phyloP scores from a whole-genome alignment of 1,140 invertebrate genomes.

The Chrysoperla carnea region DNA sequence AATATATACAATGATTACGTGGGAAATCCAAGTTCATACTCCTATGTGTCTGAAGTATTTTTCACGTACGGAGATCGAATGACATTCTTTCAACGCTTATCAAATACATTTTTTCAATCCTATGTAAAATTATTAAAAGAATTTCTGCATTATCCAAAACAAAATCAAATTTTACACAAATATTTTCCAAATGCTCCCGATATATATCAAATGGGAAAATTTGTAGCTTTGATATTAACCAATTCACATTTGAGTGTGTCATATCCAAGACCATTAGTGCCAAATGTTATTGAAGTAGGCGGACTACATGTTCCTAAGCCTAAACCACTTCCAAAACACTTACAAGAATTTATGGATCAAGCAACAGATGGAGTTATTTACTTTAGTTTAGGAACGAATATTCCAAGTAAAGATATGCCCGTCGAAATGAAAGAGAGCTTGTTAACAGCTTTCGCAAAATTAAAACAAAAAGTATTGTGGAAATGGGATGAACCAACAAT shows the following conservation, averaged over 20 bases:
- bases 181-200: constrained; percentile 24
- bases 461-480: constrained; percentile 27
- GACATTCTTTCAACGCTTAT: constrained; percentile 12
- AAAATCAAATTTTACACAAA: constrained; percentile 12
- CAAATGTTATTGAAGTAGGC: constrained; percentile 8
- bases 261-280: constrained; percentile 10
- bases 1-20: constrained; percentile 20
- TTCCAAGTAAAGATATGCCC: constrained; percentile 3
- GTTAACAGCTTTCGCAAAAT: constrained; percentile 16
- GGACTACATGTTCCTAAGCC: constrained; percentile 3
- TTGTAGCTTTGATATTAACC: constrained; percentile 22
- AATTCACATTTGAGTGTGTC: constrained; percentile 12
- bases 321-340: constrained; percentile 21
- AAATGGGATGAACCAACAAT: constrained; percentile 26
- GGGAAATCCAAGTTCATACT: constrained; percentile 18
- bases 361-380: constrained; percentile 37
- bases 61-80: constrained; percentile 18
- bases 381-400: constrained; percentile 40
- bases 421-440: constrained; percentile 5
- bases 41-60: constrained; percentile 20
- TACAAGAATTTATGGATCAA: constrained; percentile 32
- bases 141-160: constrained; percentile 9
- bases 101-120: neutral
- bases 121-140: constrained; percentile 4
- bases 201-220: constrained; percentile 24